Conservation (phyloP, 2,113 vertebrate genomes). For the Sylvia atricapilla region DNA sequence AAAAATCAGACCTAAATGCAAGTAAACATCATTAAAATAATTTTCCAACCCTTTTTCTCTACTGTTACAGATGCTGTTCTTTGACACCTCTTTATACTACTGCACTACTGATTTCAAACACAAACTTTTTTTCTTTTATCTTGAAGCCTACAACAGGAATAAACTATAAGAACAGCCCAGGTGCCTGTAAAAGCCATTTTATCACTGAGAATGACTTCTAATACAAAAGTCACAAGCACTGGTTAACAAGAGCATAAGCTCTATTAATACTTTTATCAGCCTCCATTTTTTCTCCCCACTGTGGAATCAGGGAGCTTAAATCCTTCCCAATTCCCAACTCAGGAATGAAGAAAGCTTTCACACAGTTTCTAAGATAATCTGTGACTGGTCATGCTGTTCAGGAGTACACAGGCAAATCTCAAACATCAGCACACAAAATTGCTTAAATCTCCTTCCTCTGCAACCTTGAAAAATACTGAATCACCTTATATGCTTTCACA, state of each 20-base stretch:
- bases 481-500: not conserved
- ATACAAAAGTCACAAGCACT: not conserved
- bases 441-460: not conserved
- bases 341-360: not conserved
- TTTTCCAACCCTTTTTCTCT: not conserved
- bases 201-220: not conserved
- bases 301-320: not conserved
- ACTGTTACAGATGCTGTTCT: not conserved
- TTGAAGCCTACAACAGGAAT: not conserved
- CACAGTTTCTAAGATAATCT: not conserved
- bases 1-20: not conserved
- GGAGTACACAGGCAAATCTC: not conserved
- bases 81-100: not conserved
- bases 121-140: not conserved
- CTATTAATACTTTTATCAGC: not conserved
- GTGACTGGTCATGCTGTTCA: not conserved
- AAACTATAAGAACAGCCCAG: not conserved
- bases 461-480: not conserved
- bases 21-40: not conserved
- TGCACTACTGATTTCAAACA: not conserved
- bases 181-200: not conserved
- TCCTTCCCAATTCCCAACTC: not conserved
- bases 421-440: not conserved
- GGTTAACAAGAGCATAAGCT: not conserved
- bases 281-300: not conserved